Conservation (phyloP, 2,113 vertebrate species). For the Urocynchramus pylzowi region DNA sequence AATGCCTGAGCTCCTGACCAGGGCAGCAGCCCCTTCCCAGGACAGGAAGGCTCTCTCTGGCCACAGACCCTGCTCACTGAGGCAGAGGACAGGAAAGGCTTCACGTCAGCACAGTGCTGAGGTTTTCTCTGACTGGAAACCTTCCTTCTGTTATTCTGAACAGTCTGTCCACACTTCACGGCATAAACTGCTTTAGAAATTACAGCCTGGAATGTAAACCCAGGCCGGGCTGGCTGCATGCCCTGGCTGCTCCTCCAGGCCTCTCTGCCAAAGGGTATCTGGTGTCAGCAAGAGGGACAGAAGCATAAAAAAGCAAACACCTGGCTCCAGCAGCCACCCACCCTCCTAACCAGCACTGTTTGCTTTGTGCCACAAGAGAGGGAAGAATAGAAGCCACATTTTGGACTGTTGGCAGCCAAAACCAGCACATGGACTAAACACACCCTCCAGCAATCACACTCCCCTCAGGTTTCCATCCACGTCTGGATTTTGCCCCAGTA, state of each 20-base stretch:
- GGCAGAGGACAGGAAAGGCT: neutral
- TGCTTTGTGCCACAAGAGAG: neutral
- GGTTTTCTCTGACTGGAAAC: neutral
- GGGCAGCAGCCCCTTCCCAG: neutral
- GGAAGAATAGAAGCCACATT: neutral
- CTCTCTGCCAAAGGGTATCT: slow-evolving; percentile 27
- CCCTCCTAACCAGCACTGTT: neutral
- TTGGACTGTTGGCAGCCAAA: neutral
- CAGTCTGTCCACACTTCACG: slow-evolving; percentile 28
- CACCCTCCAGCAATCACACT: neutral
- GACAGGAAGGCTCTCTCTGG: neutral
- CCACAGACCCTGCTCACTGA: fast-evolving
- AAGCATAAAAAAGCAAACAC: neutral
- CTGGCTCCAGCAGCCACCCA: neutral
- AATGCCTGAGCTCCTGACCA: neutral
- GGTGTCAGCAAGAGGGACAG: neutral
- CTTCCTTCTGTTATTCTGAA: slow-evolving; percentile 47
- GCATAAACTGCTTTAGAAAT: slow-evolving; percentile 34
- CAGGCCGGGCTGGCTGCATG: neutral
- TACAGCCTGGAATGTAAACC: slow-evolving; percentile 45
- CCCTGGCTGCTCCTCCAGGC: slow-evolving; percentile 5
- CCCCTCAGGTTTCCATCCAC: neutral
- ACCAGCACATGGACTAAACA: neutral
- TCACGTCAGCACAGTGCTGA: neutral
- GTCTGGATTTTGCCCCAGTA: neutral